phyloP scores from a whole-genome alignment of 2,888 invertebrate genomes.

The Halocaridina rubra region DNA sequence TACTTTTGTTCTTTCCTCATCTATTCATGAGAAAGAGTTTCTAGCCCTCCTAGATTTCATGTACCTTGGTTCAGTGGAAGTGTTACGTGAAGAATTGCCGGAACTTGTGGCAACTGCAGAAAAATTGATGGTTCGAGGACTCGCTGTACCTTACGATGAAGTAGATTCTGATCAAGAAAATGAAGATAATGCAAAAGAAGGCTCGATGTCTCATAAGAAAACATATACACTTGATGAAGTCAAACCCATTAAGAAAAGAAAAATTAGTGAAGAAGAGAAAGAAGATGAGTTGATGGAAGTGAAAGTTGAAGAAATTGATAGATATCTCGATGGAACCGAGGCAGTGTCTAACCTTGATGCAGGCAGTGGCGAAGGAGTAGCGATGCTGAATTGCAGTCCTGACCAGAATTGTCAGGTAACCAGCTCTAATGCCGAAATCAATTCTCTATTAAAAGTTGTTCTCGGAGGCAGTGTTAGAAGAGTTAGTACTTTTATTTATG shows the following conservation, averaged over 20 bases:
- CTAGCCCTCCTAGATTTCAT: constrained; percentile 51
- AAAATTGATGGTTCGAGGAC: constrained; percentile 45
- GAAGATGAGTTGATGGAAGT: neutral
- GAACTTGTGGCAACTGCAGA: constrained; percentile 43
- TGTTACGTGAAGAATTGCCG: constrained; percentile 35
- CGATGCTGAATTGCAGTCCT: neutral
- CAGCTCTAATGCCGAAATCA: constrained; percentile 40
- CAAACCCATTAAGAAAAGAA: neutral
- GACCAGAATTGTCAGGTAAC: constrained; percentile 7
- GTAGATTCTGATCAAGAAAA: neutral
- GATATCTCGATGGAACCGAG: too few relatives aligned
- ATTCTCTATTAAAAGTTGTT: constrained; percentile 44
- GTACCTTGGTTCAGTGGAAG: constrained; percentile 46
- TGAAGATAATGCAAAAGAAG: constrained; percentile 13
- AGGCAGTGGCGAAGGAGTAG: neutral
- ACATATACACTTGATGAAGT: neutral
- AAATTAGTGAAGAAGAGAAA: neutral
- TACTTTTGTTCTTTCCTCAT: constrained; percentile 23
- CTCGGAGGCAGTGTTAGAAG: constrained; percentile 9
- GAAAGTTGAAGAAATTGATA: neutral
- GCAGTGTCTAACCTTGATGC: neutral
- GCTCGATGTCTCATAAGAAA: neutral
- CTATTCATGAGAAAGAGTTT: constrained; percentile 36
- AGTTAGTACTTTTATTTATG: constrained; percentile 16
- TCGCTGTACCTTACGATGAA: constrained; percentile 49